Base-by-base conservation (phyloP, 2,113 vertebrate species). In the Tympanuchus pallidicinctus region DNA sequence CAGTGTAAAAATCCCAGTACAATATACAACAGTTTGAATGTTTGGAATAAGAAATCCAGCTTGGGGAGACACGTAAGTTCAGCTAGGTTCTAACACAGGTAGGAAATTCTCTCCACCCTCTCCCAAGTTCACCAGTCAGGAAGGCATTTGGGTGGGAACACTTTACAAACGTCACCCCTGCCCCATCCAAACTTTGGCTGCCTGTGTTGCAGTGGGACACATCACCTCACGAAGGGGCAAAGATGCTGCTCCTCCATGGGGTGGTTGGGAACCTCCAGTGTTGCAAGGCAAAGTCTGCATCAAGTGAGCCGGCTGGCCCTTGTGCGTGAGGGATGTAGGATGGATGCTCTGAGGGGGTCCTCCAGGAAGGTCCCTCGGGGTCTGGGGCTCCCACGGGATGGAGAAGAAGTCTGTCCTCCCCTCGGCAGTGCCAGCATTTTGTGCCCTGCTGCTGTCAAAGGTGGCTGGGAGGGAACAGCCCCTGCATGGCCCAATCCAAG, bases 1-100 rank as follows among this genome's bases (percentile, higher is more conserved):
- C 92, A 66, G 74, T 97, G 97, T 97, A 97, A 97, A 97, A 97
- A 95, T 81, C 95, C 93, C 89, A 12, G 56, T 92, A 95, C 89
- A 93, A 96, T 96, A 75, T 96, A 96, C 95, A 97, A 95, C 86
- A 70, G 67, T 93, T 90, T 89, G 92, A 92, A 91, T 63, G 72
- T 77, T 21, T 95, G 93, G 80, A 97, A 42, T 95, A 93, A 95
- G 95, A 96, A 97, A 92, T 91, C 90, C 95, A 96, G 93, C 84
- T 80, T 50, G 56, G 73, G 79, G 88, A 88, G 80, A 91, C 91
- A 93, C 3, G 0, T 47, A 94, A 66, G 20, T 87, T 94, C 87
- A 95, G 78, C 92, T 94, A 94, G 70, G 77, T 95, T 64, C 95
- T 96, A 97, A 94, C 80, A 93, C 85, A 90, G 89, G 87, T 54